These are phyloP conservation scores for Rhyacichthys aspro DNA, from an alignment of 2,797 vertebrate species.

Conservation along the genomic window DNA sequence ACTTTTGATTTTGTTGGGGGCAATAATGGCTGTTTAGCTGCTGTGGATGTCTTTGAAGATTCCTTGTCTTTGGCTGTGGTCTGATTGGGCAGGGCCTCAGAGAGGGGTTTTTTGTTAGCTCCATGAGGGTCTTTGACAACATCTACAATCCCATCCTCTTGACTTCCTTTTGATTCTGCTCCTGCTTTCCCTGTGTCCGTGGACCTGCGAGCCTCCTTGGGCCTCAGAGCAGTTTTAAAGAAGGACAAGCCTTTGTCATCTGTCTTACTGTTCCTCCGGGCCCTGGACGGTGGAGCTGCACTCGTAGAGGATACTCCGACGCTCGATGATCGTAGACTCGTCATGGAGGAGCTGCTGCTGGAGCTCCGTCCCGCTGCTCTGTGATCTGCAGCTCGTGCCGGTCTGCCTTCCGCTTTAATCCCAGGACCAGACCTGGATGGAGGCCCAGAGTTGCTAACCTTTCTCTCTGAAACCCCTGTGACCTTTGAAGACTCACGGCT, in stretches of 20 bases:
- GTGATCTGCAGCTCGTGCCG: conserved; percentile 55
- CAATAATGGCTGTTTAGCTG: conserved; percentile 87
- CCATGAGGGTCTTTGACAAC: conserved; percentile 52
- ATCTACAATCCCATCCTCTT: conserved; percentile 66
- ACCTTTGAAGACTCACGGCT: conserved; percentile 86
- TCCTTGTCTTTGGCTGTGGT: conserved; percentile 82
- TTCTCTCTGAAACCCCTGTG: conserved; percentile 81
- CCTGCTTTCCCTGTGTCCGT: conserved; percentile 87
- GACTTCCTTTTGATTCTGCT: conserved; percentile 66
- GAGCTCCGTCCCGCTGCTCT: conserved; percentile 82
- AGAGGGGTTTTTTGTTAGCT: conserved; percentile 61
- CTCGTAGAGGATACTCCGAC: conserved; percentile 43
- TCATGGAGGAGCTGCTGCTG: conserved; percentile 89
- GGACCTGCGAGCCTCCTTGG: conserved; percentile 89
- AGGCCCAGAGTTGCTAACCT: conserved; percentile 54
- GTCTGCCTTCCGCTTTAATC: conserved; percentile 72
- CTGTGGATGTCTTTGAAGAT: conserved; percentile 77
- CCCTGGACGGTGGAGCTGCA: conserved; percentile 58
- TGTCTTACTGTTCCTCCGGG: conserved; percentile 88
- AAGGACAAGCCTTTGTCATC: conserved; percentile 97
- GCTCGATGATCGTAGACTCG: conserved; percentile 88
- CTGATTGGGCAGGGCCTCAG: conserved; percentile 66
- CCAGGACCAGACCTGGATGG: conserved; percentile 47
- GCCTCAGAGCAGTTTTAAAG: conserved; percentile 93
- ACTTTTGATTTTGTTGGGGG: conserved; percentile 88